Conservation (phyloP, 2,113 vertebrate genomes). For the Eupsittula cactorum region DNA sequence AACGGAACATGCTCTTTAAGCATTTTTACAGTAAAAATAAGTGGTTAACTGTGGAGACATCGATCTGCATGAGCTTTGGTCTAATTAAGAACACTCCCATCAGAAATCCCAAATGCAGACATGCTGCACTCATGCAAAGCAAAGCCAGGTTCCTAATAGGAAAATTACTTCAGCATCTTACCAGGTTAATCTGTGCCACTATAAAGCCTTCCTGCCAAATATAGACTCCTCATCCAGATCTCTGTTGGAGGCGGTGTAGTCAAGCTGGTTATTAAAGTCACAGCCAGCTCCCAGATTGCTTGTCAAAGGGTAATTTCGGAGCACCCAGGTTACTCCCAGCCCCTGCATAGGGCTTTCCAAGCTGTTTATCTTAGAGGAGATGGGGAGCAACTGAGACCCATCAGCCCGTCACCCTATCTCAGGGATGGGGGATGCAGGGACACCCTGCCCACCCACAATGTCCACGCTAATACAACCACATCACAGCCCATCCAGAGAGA, state of each 20-base stretch:
- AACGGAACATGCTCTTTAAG: not conserved
- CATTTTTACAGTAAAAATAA: not conserved
- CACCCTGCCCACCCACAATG: not conserved
- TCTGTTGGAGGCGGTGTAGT: not conserved
- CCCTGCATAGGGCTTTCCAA: not conserved
- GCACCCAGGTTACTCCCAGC: not conserved
- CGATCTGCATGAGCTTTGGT: not conserved
- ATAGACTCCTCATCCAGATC: not conserved
- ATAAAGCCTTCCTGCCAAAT: constrained; percentile 35
- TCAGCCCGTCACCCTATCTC: not conserved
- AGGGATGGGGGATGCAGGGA: not conserved
- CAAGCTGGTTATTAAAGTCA: constrained; percentile 1
- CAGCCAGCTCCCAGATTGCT: constrained; percentile 2
- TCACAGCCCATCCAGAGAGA: not conserved
- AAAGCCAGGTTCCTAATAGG: constrained; percentile 39
- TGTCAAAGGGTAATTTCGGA: not conserved
- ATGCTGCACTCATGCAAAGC: not conserved
- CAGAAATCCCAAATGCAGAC: constrained; percentile 32
- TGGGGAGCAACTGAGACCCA: not conserved
- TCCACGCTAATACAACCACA: accelerated
- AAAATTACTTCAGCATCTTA: constrained; percentile 36
- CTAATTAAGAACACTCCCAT: constrained; percentile 52
- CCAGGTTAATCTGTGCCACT: constrained; percentile 34
- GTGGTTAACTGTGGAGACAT: not conserved
- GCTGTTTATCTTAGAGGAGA: not conserved